Percentiles rank a stretch among this genome's conserved stretches.
These are phyloP conservation scores for Orchesellides sinensis DNA, from an alignment of 2,888 invertebrate genomes.

Conservation along the genomic window DNA sequence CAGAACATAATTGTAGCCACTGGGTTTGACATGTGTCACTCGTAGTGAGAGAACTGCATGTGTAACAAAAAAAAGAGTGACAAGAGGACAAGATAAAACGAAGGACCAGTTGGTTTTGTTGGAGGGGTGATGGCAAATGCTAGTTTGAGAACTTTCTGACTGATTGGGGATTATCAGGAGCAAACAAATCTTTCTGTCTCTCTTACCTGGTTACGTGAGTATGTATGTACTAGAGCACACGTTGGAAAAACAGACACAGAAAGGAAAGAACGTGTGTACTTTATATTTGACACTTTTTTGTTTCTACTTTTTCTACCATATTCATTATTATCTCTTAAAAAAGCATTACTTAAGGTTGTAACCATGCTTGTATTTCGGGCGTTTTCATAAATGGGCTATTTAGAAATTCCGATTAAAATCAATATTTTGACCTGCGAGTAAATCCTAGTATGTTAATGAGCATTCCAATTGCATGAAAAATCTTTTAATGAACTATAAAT, in stretches of 20 bases:
- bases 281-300: background rate
- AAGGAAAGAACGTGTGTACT: background rate
- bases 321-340: too few relatives aligned
- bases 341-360: too few relatives aligned
- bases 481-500: too few relatives aligned
- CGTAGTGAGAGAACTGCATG: constrained; percentile 1
- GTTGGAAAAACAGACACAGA: background rate
- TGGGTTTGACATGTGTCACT: constrained; percentile 45
- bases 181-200: too few relatives aligned
- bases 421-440: too few relatives aligned
- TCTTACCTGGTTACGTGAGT: too few relatives aligned
- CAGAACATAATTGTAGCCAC: constrained; percentile 33
- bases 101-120: constrained; percentile 5
- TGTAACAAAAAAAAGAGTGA: constrained; percentile 4
- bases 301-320: background rate
- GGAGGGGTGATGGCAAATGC: background rate
- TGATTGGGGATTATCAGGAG: background rate
- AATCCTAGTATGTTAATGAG: too few relatives aligned
- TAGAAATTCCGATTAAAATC: too few relatives aligned
- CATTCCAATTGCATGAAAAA: too few relatives aligned
- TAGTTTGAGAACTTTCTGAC: too few relatives aligned
- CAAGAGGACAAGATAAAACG: constrained; percentile 14
- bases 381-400: too few relatives aligned
- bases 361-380: too few relatives aligned
- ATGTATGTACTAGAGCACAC: background rate